phyloP scores from a whole-genome alignment of 2,113 vertebrate genomes.

The Philantomba maxwellii region DNA sequence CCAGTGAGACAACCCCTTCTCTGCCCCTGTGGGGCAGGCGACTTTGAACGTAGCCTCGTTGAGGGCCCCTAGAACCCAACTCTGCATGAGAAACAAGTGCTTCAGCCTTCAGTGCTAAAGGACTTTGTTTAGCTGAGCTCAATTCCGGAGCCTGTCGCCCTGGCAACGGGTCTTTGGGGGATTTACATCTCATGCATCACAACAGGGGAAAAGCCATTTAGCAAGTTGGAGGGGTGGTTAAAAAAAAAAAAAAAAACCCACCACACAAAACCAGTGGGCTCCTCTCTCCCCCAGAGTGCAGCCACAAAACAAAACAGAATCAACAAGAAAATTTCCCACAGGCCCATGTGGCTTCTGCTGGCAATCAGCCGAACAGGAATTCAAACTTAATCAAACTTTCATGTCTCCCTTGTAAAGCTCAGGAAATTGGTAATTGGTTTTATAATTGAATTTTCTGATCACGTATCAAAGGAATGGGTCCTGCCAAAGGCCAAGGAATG shows the following conservation, averaged over 20 bases:
- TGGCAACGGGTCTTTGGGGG: constrained; percentile 34
- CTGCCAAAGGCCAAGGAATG: constrained; percentile 62
- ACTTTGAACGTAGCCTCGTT: constrained; percentile 7
- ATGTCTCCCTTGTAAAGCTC: constrained; percentile 71
- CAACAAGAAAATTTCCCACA: constrained; percentile 51
- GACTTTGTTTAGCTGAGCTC: constrained; percentile 10
- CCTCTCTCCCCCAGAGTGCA: not conserved
- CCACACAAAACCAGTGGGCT: constrained; percentile 6
- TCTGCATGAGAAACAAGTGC: constrained; percentile 54
- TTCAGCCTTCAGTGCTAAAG: constrained; percentile 55
- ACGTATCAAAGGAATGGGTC: constrained; percentile 69
- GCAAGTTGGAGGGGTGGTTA: not conserved
- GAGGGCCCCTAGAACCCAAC: not conserved
- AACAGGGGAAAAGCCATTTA: constrained; percentile 63
- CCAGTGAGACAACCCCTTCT: not conserved
- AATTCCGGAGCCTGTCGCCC: constrained; percentile 27
- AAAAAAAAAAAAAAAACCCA: constrained; percentile 1
- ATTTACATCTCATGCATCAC: constrained; percentile 51
- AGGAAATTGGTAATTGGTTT: constrained; percentile 77
- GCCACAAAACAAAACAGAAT: constrained; percentile 26
- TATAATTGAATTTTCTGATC: constrained; percentile 78
- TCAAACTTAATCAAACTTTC: constrained; percentile 79
- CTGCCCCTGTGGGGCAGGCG: not conserved
- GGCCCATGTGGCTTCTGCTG: constrained; percentile 56
- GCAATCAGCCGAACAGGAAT: constrained; percentile 71